Evolutionary conservation across 2,797 vertebrate species (phyloP).

Genomic region (Gymnothorax reevesii): DNA sequence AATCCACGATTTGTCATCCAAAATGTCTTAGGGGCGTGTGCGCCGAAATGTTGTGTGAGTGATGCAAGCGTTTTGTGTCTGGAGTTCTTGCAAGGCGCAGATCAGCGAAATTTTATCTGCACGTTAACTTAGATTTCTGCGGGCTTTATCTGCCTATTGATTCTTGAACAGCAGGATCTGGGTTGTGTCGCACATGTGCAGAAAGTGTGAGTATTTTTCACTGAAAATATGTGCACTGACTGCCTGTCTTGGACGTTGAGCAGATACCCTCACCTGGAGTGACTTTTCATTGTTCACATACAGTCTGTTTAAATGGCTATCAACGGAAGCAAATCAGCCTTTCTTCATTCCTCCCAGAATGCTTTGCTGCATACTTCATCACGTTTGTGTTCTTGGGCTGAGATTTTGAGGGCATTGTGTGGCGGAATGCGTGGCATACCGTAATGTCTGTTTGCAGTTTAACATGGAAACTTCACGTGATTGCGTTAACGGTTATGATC

Average conservation of each 20-base stretch:
- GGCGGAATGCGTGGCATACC: slow-evolving; percentile 3
- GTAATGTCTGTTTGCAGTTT: slow-evolving; percentile 36
- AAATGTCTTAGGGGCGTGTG: neutral
- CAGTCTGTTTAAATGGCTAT: neutral
- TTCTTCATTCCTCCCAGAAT: neutral
- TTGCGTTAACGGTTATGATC: slow-evolving; percentile 40
- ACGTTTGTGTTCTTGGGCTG: neutral
- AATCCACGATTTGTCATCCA: slow-evolving; percentile 31
- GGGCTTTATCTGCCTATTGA: neutral
- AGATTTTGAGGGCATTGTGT: neutral
- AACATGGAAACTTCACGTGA: slow-evolving; percentile 14
- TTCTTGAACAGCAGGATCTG: slow-evolving; percentile 5
- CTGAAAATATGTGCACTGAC: neutral
- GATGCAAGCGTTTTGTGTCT: neutral
- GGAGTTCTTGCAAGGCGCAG: neutral
- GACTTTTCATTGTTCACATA: neutral
- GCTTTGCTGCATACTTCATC: neutral
- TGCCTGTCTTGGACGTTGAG: neutral
- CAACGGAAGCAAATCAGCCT: neutral
- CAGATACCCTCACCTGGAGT: neutral
- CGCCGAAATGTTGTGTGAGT: neutral
- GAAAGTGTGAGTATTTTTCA: neutral
- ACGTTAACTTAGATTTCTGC: neutral
- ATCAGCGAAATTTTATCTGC: neutral
- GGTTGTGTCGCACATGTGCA: neutral